Evolutionary conservation across 2,113 vertebrate species (phyloP).

Genomic region (Sminthopsis crassicaudata): DNA sequence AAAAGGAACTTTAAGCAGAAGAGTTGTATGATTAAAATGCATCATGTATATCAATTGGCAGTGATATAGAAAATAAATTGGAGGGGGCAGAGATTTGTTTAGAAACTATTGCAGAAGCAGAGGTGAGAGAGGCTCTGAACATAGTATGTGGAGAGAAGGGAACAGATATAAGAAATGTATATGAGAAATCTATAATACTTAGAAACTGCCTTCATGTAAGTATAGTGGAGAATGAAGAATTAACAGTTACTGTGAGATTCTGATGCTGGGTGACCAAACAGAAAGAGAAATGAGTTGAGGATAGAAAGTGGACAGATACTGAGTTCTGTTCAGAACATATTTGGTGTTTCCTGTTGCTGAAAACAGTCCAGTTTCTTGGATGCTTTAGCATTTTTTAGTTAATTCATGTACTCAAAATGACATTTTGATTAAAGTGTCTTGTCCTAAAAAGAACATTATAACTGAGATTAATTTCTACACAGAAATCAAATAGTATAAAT

Average conservation of each 20-base stretch:
- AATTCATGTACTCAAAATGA: background rate
- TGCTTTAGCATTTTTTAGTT: background rate
- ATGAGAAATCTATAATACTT: background rate
- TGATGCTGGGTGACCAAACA: background rate
- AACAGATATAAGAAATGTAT: background rate
- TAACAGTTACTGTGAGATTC: background rate
- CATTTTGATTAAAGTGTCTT: conserved; percentile 23
- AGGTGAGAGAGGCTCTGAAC: background rate
- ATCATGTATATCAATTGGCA: background rate
- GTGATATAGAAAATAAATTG: background rate
- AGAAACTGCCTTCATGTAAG: background rate
- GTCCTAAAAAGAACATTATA: background rate
- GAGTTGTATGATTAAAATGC: background rate
- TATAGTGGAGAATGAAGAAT: background rate
- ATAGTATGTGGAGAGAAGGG: background rate
- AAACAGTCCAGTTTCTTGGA: background rate
- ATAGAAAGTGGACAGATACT: background rate
- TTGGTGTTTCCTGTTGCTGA: background rate
- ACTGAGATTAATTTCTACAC: conserved; percentile 23
- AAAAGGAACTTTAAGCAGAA: background rate
- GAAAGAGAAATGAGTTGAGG: background rate
- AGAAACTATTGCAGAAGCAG: background rate
- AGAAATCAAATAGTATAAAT: background rate
- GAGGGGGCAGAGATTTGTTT: background rate
- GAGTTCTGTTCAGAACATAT: background rate